A percentile compares a stretch with the other conserved stretches of the same genome.
Evolutionary conservation across 2,888 invertebrate genomes (phyloP).

Genomic region (Trachelus stipa): DNA sequence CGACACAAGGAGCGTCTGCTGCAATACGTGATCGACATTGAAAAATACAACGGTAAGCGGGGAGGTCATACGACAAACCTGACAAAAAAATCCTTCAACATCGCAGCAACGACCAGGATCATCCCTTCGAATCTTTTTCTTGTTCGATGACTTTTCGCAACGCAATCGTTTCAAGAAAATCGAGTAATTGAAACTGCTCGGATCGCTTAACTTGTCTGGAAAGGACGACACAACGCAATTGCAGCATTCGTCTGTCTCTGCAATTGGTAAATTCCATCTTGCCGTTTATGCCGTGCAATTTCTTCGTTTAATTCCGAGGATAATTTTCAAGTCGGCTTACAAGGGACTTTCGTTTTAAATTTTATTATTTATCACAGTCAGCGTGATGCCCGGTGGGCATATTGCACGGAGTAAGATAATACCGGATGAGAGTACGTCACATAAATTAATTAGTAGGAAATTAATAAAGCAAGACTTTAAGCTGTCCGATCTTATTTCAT

Average conservation of each 20-base stretch:
- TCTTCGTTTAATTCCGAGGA: background rate
- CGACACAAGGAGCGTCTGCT: slow-evolving; percentile 6
- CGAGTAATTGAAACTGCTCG: too few species aligned
- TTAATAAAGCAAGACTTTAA: background rate
- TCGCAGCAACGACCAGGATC: slow-evolving; percentile 19
- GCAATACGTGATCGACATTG: slow-evolving; percentile 42
- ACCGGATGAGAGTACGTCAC: background rate
- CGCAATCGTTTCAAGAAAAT: too few species aligned
- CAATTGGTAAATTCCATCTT: slow-evolving; percentile 14
- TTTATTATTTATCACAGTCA: too few species aligned
- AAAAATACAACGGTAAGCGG: slow-evolving; percentile 22
- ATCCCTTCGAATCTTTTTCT: slow-evolving; percentile 5
- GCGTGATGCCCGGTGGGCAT: background rate
- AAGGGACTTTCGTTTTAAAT: too few species aligned
- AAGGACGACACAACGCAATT: slow-evolving; percentile 20
- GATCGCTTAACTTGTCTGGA: too few species aligned
- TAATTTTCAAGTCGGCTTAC: too few species aligned
- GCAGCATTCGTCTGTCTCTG: background rate
- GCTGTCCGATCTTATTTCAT: background rate
- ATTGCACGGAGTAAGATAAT: background rate
- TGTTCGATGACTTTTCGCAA: too few species aligned
- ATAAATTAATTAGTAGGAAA: background rate
- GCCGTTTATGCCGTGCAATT: background rate
- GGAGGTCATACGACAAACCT: slow-evolving; percentile 13
- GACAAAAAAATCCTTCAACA: slow-evolving; percentile 26